Conservation (phyloP, 2,888 invertebrate genomes). For the Embidobia sp. region DNA sequence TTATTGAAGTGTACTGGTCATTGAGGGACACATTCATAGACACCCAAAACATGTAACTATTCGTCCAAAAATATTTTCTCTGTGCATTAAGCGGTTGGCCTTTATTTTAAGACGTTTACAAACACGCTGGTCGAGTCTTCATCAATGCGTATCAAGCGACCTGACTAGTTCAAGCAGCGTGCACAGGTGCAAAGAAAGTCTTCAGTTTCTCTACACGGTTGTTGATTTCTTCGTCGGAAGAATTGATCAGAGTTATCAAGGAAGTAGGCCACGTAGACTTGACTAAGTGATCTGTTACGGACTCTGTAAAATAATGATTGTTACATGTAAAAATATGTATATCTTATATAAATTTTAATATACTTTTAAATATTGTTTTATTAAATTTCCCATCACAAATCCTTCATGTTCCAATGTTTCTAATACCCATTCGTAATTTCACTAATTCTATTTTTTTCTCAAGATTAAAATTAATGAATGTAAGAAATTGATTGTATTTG, state of each 20-base stretch:
- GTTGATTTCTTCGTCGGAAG: conserved; percentile 36
- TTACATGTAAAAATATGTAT: not conserved
- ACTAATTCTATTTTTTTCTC: too few species aligned
- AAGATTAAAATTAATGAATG: too few species aligned
- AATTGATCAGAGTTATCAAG: conserved; percentile 19
- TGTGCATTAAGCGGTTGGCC: conserved; percentile 30
- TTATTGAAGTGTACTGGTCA: conserved; percentile 9
- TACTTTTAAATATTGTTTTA: too few species aligned
- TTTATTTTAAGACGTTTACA: conserved; percentile 26
- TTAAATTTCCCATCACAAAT: too few species aligned
- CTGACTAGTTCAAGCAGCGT: conserved; percentile 38
- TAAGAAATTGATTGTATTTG: too few species aligned
- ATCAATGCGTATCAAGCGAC: too few species aligned
- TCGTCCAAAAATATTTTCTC: conserved; percentile 53
- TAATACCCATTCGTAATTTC: too few species aligned
- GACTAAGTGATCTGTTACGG: conserved; percentile 36
- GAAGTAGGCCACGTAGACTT: conserved; percentile 32
- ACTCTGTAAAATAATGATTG: conserved; percentile 19
- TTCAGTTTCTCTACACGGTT: conserved; percentile 37
- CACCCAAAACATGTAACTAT: conserved; percentile 47
- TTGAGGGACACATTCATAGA: conserved; percentile 18
- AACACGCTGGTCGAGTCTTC: conserved; percentile 11
- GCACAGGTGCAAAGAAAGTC: conserved; percentile 33
- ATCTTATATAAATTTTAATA: not conserved
- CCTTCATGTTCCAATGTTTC: too few species aligned